Percentiles rank a stretch among this genome's conserved stretches.
Conservation (phyloP, 2,113 vertebrate genomes). For the Nothocercus nigrocapillus region DNA sequence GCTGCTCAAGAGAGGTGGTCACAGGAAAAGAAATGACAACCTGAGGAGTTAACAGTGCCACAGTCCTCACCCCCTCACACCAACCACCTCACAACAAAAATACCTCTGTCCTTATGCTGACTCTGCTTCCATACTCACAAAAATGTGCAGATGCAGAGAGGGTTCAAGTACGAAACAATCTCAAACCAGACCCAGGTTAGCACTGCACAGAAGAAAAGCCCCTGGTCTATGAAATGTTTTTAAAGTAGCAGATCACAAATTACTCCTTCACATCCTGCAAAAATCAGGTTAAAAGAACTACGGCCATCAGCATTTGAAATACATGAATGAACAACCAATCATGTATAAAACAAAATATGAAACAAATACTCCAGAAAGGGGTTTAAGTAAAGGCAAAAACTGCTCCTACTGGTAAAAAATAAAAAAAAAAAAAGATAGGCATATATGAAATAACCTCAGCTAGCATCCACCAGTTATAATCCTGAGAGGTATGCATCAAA, state of each 20-base stretch:
- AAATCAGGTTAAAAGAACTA: neutral
- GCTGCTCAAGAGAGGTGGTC: neutral
- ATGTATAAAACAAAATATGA: neutral
- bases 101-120: neutral
- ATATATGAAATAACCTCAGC: neutral
- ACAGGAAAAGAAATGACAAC: neutral
- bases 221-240: neutral
- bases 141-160: neutral
- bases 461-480: neutral
- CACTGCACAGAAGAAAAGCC: neutral
- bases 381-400: neutral
- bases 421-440: neutral
- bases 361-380: neutral
- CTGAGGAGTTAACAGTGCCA: neutral
- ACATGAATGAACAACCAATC: neutral
- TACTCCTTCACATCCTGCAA: neutral
- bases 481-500: neutral
- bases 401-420: neutral
- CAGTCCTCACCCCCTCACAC: neutral
- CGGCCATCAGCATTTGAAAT: neutral
- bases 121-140: neutral
- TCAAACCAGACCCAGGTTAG: neutral
- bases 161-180: neutral
- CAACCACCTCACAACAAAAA: neutral
- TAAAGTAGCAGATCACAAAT: neutral